phyloP scores from a whole-genome alignment of 2,888 invertebrate species.

The Sarcophaga carnaria region DNA sequence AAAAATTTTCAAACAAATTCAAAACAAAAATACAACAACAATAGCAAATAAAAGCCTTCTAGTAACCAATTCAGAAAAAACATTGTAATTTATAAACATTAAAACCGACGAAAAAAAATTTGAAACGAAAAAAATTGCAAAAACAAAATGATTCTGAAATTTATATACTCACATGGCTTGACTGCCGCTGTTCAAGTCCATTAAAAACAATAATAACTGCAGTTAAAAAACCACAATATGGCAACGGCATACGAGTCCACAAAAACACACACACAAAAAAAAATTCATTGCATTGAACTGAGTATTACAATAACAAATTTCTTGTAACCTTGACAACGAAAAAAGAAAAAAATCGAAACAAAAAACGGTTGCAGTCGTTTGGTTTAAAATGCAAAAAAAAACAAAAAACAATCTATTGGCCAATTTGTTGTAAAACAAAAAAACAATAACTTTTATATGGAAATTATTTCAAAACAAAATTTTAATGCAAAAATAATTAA shows the following conservation, averaged over 20 bases:
- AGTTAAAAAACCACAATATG: slow-evolving; percentile 67
- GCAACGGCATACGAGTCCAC: slow-evolving; percentile 41
- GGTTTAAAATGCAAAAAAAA: slow-evolving; percentile 25
- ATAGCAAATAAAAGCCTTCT: no score
- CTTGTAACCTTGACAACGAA: slow-evolving; percentile 68
- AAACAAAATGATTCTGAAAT: slow-evolving; percentile 54
- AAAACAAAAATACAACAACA: no score
- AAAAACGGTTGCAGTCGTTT: slow-evolving; percentile 1
- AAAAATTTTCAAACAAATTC: no score
- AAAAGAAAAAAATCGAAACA: slow-evolving; percentile 41
- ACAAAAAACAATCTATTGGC: not conserved
- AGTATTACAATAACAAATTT: slow-evolving; percentile 39
- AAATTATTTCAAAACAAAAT: slow-evolving; percentile 11
- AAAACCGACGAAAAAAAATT: slow-evolving; percentile 19
- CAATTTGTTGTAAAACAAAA: not conserved
- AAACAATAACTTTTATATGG: slow-evolving; percentile 9
- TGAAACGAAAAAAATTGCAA: not conserved
- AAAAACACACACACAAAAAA: not conserved
- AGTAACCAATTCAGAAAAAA: no score
- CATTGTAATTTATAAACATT: no score
- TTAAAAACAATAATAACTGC: slow-evolving; percentile 65
- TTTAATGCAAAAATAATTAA: not conserved
- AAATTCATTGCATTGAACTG: slow-evolving; percentile 19
- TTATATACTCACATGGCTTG: slow-evolving; percentile 18
- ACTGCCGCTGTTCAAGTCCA: slow-evolving; percentile 59